phyloP scores from a whole-genome alignment of 2,113 vertebrate species.

The Muntiacus muntjak region DNA sequence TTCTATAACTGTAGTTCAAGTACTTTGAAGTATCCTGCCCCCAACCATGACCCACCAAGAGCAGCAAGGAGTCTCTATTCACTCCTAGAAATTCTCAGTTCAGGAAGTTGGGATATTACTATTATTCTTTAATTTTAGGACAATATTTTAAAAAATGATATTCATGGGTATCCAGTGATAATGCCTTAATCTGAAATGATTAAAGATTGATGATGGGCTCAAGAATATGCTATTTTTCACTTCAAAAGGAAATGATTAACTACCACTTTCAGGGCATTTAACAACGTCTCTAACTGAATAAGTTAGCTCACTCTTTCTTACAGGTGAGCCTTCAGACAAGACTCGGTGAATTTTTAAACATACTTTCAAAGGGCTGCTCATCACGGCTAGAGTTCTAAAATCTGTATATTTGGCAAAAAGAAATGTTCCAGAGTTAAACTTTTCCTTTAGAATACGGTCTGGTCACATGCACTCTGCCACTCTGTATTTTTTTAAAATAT shows the following conservation, averaged over 20 bases:
- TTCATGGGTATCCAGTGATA: conserved; percentile 36
- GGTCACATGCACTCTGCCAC: background rate
- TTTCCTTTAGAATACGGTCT: background rate
- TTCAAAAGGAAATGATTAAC: conserved; percentile 49
- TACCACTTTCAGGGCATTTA: background rate
- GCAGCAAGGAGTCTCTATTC: background rate
- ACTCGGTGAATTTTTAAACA: background rate
- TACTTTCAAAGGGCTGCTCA: conserved; percentile 39
- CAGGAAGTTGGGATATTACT: background rate
- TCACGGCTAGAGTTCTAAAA: conserved; percentile 7
- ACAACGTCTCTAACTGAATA: background rate
- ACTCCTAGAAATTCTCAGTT: background rate
- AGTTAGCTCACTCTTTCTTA: background rate
- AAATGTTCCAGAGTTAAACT: background rate
- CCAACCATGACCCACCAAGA: conserved; percentile 45
- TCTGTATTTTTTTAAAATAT: fast-evolving
- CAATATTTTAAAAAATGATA: background rate
- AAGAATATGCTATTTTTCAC: conserved; percentile 16
- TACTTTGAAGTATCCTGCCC: conserved; percentile 32
- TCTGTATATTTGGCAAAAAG: background rate
- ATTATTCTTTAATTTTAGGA: background rate
- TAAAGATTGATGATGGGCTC: background rate
- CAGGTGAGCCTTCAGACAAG: background rate
- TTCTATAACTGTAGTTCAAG: conserved; percentile 35
- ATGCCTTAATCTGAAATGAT: background rate